Percentiles rank a stretch among this genome's conserved stretches.
Evolutionary conservation across 2,113 vertebrate genomes (phyloP).

Genomic region (Genyomyrus donnyi): DNA sequence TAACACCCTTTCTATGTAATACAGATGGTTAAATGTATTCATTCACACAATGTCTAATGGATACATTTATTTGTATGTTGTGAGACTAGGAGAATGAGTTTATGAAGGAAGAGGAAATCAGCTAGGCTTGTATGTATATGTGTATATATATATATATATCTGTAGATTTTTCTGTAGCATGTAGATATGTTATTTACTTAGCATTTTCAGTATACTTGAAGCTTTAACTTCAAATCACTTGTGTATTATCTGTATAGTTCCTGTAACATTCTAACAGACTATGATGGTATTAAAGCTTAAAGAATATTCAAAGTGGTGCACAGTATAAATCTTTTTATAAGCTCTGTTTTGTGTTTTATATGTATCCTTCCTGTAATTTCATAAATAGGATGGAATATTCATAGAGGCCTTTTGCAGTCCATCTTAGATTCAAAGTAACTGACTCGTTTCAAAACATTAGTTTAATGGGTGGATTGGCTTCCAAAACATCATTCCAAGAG

Average conservation of each 20-base stretch:
- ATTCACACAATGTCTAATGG: background rate
- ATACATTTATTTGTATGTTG: background rate
- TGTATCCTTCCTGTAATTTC: background rate
- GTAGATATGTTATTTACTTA: conserved; percentile 4
- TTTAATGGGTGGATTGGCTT: background rate
- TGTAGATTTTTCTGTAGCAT: background rate
- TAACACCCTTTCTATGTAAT: too few species aligned
- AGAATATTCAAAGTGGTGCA: background rate
- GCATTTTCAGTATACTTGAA: background rate
- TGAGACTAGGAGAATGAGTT: background rate
- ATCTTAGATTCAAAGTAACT: background rate
- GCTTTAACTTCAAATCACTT: background rate
- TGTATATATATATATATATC: background rate
- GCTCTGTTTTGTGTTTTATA: background rate
- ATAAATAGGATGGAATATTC: background rate
- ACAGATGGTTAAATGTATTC: background rate
- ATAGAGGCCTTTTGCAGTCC: background rate
- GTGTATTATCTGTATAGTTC: background rate
- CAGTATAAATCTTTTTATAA: conserved; percentile 1
- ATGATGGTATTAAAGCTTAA: background rate
- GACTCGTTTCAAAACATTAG: background rate
- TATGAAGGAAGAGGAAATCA: background rate
- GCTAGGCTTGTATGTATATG: background rate
- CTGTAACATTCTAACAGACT: background rate
- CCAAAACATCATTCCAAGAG: conserved; percentile 12